A percentile compares a stretch with the other conserved stretches of the same genome.
phyloP scores from a whole-genome alignment of 2,113 vertebrate species.

The Nymphicus hollandicus region DNA sequence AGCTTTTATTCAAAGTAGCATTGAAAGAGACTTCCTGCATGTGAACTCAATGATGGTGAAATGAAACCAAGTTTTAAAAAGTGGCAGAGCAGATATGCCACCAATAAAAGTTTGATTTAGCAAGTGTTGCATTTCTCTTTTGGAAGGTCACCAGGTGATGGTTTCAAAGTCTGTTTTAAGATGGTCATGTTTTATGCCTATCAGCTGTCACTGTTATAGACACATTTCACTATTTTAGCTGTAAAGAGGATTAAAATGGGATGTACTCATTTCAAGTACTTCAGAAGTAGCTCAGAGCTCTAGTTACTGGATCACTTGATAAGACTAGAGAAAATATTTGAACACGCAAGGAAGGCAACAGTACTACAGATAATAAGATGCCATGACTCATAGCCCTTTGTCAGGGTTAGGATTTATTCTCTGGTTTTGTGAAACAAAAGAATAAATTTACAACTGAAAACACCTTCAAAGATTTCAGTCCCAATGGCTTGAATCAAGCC shows the following conservation, averaged over 20 bases:
- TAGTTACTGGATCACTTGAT: background rate
- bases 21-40: background rate
- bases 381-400: background rate
- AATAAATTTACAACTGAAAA: background rate
- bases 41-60: background rate
- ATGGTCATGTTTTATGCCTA: background rate
- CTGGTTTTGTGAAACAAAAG: background rate
- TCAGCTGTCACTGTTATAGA: background rate
- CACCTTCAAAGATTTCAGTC: background rate
- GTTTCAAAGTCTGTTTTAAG: background rate
- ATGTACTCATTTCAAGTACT: conserved; percentile 17
- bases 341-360: background rate
- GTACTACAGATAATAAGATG: background rate
- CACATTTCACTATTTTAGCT: background rate
- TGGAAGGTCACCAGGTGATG: background rate
- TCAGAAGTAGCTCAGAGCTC: conserved; percentile 8
- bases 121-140: background rate
- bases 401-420: background rate
- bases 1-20: background rate
- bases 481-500: background rate
- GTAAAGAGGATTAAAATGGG: conserved; percentile 8
- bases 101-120: background rate
- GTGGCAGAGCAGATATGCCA: background rate
- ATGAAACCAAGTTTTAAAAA: background rate
- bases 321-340: conserved; percentile 39